Conservation (phyloP, 2,888 invertebrate genomes). For the Apotomis betuletana region DNA sequence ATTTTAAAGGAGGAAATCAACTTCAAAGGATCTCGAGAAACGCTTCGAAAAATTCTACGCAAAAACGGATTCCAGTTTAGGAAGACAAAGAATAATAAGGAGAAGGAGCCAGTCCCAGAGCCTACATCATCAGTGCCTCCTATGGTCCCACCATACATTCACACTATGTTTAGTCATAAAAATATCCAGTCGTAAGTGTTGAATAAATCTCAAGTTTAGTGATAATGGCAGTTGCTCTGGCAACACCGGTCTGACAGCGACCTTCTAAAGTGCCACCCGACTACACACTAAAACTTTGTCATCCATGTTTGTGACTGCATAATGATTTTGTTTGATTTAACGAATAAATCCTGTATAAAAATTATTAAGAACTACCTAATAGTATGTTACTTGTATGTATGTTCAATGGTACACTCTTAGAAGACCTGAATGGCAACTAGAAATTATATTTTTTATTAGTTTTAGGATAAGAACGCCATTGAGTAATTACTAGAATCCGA, state of each 20-base stretch:
- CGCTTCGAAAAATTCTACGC: constrained; percentile 72
- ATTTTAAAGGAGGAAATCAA: constrained; percentile 77
- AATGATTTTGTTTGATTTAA: constrained; percentile 30
- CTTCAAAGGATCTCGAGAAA: constrained; percentile 77
- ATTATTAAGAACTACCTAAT: constrained; percentile 4
- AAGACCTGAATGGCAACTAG: constrained; percentile 26
- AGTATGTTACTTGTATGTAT: constrained; percentile 1
- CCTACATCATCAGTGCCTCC: constrained; percentile 66
- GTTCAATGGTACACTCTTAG: constrained; percentile 1
- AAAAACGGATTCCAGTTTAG: constrained; percentile 79
- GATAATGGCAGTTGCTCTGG: constrained; percentile 28
- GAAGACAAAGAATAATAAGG: constrained; percentile 76
- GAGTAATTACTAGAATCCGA: background rate
- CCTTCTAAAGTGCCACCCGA: constrained; percentile 25
- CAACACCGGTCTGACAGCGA: constrained; percentile 38
- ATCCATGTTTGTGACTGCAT: constrained; percentile 31
- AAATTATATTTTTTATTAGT: constrained; percentile 23
- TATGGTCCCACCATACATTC: constrained; percentile 75
- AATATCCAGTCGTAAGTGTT: constrained; percentile 65
- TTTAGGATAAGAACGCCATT: background rate
- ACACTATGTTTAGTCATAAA: constrained; percentile 77
- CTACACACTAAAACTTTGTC: constrained; percentile 29
- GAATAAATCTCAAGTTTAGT: constrained; percentile 12
- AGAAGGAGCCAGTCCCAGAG: constrained; percentile 67
- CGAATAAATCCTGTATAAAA: constrained; percentile 17